Evolutionary conservation across 2,113 vertebrate genomes (phyloP), one percentile per base, ranked within the genome.

Genomic region (Mastomys coucha): DNA sequence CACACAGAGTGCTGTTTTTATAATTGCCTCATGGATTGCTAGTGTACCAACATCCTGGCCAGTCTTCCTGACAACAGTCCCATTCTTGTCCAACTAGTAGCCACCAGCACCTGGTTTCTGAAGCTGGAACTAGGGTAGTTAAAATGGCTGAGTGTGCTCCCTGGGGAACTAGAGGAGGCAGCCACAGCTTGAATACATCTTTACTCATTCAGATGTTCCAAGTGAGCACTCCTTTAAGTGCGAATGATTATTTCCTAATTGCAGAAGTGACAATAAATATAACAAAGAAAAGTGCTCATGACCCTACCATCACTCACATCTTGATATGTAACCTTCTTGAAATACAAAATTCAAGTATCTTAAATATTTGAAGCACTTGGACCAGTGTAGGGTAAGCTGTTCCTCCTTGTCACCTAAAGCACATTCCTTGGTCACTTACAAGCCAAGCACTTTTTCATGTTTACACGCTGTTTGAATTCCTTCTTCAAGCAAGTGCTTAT

Each of bases 281-380:
- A 42, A 82, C 26, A 69, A 93, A 56, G 75, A 93, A 81, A 89
- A 31, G 51, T 73, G 33, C 4, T 33, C 12, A 22, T 65, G 12
- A 19, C 2, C 53, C 42, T 49, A 86, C 58, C 51, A 80, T 76
- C 73, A 28, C 75, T 91, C 69, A 69, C 75, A 91, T 73, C 75
- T 90, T 58, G 20, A 63, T 56, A 22, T 9, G 39, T 49, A 56
- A 60, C 60, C 42, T 1, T 58, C 19, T n/a, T 24, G 20, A 60
- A 82, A 58, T 16, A 12, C 80, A 39, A 60, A 82, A 82, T 82
- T 58, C 53, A 26, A 82, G 39, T 82, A 60, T 39, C 36, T 26
- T n/a, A 82, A 58, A 82, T 72, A 87, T 24, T 93, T 93, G 45
- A 56, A 88, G 53, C 78, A 49, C 92, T 88, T 81, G 58, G 94